Base-by-base conservation (phyloP, 1,140 invertebrate genomes). In the Leptestheria dahalacensis region DNA sequence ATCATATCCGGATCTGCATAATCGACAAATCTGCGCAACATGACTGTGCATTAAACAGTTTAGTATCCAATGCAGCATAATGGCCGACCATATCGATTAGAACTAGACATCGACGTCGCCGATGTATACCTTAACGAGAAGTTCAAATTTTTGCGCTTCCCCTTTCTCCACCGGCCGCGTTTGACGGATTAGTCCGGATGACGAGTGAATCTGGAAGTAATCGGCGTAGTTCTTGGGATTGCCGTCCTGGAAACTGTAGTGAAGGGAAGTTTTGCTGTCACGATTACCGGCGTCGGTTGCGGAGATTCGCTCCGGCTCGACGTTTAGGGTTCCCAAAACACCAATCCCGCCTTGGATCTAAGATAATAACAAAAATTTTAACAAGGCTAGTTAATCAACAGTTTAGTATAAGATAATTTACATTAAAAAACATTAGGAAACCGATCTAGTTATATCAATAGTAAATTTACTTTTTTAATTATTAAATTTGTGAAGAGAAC, bases 221-320 rank as follows among this genome's bases (percentile, higher is more conserved):
- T 86, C 83, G 0, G 76, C 74, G 71, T 86, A 90, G 57, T 79
- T 80, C 0, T 79, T 72, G 1, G 86, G 88, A 64, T 75, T 81
- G 6, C 88, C 90, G 63, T 81, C 85, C 3, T 86, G 76, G 67
- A 92, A 90, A 24, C 79, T 84, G 69, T 91, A 92, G 51, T 78
- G 76, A 54, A 91, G 88, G 1, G 85, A 79, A 67, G 88, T 85
- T 10, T 91, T 79, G 1, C 88, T 88, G 67, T 92, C 47, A 15
- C 25, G 26, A 11, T 55, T 88, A 79, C n/a, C n/a, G n/a, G 88
- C 84, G 69, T 91, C 88, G 1, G 88, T 79, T 0, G 88, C 89
- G 72, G 88, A 84, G 56, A 93, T 90, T 66, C 87, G 85, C 67
- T 91, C 88, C 0, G 90, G 89, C n/a, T 79, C 75, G 23, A 92